These are phyloP conservation scores for Stictonetta naevosa DNA, from an alignment of 2,113 vertebrate species.

Conservation along the genomic window DNA sequence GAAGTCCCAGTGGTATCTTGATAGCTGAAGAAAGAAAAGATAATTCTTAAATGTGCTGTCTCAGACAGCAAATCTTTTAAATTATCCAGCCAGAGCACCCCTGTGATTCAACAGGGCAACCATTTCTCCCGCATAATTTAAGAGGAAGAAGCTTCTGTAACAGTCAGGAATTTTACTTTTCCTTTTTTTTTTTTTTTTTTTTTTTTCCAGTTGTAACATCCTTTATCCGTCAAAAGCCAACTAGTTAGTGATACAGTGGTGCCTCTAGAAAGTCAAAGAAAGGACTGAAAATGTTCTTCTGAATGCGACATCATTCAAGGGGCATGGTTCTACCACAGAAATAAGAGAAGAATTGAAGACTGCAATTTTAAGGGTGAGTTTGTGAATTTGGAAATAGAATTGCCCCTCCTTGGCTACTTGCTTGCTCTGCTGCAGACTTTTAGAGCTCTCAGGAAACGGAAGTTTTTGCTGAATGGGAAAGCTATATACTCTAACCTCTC, in stretches of 20 bases:
- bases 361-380: background rate
- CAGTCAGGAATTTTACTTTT: background rate
- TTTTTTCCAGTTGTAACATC: background rate
- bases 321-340: background rate
- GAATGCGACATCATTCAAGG: background rate
- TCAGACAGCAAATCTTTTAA: slow-evolving; percentile 44
- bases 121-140: background rate
- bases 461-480: background rate
- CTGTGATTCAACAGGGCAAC: background rate
- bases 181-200: no score
- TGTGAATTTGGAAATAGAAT: background rate
- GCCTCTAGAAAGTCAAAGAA: background rate
- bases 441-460: background rate
- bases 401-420: background rate
- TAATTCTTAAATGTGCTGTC: slow-evolving; percentile 1
- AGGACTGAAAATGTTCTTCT: background rate
- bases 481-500: background rate
- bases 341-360: background rate
- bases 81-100: background rate
- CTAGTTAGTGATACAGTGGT: background rate
- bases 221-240: background rate
- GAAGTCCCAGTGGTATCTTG: background rate
- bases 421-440: background rate
- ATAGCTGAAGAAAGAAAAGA: slow-evolving; percentile 34
- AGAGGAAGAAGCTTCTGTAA: background rate